Conservation (phyloP, 2,888 invertebrate genomes). For the Callosobruchus maculatus region DNA sequence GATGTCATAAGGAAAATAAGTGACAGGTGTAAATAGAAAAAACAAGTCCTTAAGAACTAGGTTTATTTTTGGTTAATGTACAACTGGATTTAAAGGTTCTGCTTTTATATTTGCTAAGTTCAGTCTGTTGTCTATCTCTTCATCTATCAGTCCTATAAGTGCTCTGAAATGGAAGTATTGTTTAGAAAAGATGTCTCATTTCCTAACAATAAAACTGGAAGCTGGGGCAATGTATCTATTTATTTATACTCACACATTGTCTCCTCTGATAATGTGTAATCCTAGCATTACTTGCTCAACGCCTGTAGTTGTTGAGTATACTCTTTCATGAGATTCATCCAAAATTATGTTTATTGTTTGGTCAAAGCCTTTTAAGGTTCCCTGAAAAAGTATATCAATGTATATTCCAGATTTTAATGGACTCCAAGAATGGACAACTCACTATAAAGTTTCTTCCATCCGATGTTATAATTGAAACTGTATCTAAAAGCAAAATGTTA, state of each 20-base stretch:
- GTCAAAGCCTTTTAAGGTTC: constrained; percentile 96
- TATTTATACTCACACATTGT: constrained; percentile 76
- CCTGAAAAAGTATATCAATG: constrained; percentile 52
- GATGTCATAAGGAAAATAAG: not conserved
- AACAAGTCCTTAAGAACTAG: not conserved
- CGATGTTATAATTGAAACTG: constrained; percentile 91
- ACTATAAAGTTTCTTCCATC: constrained; percentile 94
- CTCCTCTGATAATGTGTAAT: constrained; percentile 95
- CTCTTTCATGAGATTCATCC: constrained; percentile 96
- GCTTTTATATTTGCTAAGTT: constrained; percentile 78
- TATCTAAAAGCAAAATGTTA: constrained; percentile 52
- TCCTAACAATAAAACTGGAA: not conserved
- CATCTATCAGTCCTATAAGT: constrained; percentile 80
- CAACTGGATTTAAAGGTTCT: constrained; percentile 78
- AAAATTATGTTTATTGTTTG: constrained; percentile 98
- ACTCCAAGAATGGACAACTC: constrained; percentile 37
- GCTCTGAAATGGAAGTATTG: constrained; percentile 56
- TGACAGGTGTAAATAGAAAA: not conserved
- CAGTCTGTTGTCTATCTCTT: constrained; percentile 75
- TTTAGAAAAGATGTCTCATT: not conserved
- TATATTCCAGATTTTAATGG: constrained; percentile 4
- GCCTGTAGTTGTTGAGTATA: constrained; percentile 90
- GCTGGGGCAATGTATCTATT: not conserved
- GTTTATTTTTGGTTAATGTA: constrained; percentile 55
- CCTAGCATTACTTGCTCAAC: constrained; percentile 95